A percentile compares a stretch with the other conserved stretches of the same genome.
These are phyloP conservation scores for Omphaloscelis lunosa DNA, from an alignment of 2,888 invertebrate genomes.

Conservation along the genomic window DNA sequence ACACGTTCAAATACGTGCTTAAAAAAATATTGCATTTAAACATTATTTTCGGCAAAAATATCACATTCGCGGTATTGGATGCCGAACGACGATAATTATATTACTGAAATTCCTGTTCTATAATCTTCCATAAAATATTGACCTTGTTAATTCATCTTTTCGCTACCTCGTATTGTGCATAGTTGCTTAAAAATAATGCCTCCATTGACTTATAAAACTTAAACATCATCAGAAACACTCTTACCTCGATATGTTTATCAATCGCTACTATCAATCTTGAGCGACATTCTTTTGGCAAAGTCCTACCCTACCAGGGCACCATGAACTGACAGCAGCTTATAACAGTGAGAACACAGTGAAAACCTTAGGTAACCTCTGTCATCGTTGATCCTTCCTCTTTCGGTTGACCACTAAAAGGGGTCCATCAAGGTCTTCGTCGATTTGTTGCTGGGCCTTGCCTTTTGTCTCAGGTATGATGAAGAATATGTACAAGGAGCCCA, in stretches of 20 bases:
- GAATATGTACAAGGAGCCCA: conserved; percentile 81
- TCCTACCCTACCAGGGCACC: conserved; percentile 46
- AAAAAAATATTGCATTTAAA: too few species aligned
- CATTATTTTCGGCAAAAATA: too few species aligned
- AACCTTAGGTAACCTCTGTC: conserved; percentile 74
- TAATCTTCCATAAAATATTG: neutral
- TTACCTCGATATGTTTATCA: conserved; percentile 62
- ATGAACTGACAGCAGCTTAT: conserved; percentile 49
- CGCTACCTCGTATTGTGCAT: neutral
- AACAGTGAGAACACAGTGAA: conserved; percentile 66
- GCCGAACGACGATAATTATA: too few species aligned
- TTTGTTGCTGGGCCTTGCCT: conserved; percentile 83
- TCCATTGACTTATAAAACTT: conserved; percentile 15
- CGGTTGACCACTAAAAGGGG: conserved; percentile 73
- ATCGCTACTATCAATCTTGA: conserved; percentile 51
- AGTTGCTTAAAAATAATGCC: conserved; percentile 11
- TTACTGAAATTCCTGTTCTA: neutral
- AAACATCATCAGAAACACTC: conserved; percentile 19
- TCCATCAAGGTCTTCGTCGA: conserved; percentile 80
- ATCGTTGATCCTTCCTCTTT: conserved; percentile 76
- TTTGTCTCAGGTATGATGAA: conserved; percentile 84
- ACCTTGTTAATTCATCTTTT: conserved; percentile 17
- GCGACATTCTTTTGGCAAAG: conserved; percentile 60
- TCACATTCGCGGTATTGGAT: too few species aligned
- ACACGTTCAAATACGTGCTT: too few species aligned